Evolutionary conservation across 2,797 vertebrate genomes (phyloP).

Genomic region (Galago senegalensis): DNA sequence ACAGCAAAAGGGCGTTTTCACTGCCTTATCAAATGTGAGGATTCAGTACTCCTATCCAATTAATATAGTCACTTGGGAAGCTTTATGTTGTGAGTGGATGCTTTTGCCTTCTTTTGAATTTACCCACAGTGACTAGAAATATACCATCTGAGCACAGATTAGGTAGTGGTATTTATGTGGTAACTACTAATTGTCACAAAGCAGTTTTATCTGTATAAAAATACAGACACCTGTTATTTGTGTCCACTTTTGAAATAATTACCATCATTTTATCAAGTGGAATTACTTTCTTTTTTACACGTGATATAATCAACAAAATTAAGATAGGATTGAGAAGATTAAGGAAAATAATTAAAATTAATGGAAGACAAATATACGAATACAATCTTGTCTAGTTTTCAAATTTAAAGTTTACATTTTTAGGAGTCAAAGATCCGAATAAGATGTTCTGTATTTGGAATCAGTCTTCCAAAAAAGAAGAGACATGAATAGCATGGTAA

Average conservation of each 20-base stretch:
- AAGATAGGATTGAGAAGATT: background rate
- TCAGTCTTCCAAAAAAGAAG: background rate
- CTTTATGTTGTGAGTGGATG: background rate
- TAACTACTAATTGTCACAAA: slow-evolving; percentile 2
- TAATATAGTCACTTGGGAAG: background rate
- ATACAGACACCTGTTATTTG: background rate
- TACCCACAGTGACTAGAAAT: background rate
- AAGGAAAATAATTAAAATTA: background rate
- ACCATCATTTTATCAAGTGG: background rate
- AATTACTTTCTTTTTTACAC: background rate
- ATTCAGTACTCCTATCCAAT: background rate
- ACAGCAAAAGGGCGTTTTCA: slow-evolving; percentile 5
- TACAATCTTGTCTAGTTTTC: background rate
- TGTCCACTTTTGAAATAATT: background rate
- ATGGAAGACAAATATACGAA: background rate
- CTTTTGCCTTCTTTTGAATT: slow-evolving; percentile 47
- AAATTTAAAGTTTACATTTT: slow-evolving; percentile 25
- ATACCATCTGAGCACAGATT: background rate
- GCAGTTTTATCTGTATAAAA: background rate
- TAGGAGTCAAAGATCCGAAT: slow-evolving; percentile 15
- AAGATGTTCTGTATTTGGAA: background rate
- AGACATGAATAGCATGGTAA: background rate
- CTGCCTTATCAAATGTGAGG: background rate
- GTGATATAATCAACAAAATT: slow-evolving; percentile 31
- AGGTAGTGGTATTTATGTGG: background rate